A percentile compares a stretch with the other conserved stretches of the same genome.
Conservation (phyloP, 2,113 vertebrate genomes). For the Gallinago paraguaiae region DNA sequence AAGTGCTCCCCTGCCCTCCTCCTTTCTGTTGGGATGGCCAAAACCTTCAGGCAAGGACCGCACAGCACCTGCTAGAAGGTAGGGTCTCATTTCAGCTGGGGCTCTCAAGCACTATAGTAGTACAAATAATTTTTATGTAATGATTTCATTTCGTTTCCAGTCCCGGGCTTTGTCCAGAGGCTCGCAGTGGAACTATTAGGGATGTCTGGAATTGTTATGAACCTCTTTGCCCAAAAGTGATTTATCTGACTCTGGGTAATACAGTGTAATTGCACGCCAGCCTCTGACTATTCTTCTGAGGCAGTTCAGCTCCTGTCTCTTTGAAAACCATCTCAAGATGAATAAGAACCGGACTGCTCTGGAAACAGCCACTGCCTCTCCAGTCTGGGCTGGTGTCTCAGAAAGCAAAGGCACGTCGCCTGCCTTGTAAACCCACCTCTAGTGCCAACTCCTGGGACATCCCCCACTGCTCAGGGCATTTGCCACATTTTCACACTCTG, state of each 20-base stretch:
- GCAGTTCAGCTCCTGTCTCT: background rate
- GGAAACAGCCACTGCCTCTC: background rate
- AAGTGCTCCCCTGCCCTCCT: background rate
- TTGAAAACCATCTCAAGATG: background rate
- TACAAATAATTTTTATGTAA: conserved; percentile 46
- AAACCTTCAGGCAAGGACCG: background rate
- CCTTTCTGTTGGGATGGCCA: background rate
- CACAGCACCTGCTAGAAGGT: background rate
- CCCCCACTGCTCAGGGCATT: background rate
- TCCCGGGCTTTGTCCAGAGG: background rate
- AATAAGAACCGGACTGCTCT: background rate
- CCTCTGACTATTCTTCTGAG: conserved; percentile 4
- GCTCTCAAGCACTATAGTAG: background rate
- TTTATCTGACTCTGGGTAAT: conserved; percentile 33
- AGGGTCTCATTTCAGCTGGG: background rate
- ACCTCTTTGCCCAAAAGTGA: conserved; percentile 10
- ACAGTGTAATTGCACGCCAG: background rate
- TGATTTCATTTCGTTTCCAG: conserved; percentile 44
- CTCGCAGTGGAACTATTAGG: conserved; percentile 8
- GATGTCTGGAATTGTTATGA: conserved; percentile 34
- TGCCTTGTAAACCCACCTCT: fast-evolving
- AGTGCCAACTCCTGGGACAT: background rate
- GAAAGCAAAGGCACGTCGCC: background rate
- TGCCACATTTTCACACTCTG: background rate
- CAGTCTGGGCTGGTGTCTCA: background rate